phyloP scores from a whole-genome alignment of 2,113 vertebrate species.

The Pangasianodon hypophthalmus region DNA sequence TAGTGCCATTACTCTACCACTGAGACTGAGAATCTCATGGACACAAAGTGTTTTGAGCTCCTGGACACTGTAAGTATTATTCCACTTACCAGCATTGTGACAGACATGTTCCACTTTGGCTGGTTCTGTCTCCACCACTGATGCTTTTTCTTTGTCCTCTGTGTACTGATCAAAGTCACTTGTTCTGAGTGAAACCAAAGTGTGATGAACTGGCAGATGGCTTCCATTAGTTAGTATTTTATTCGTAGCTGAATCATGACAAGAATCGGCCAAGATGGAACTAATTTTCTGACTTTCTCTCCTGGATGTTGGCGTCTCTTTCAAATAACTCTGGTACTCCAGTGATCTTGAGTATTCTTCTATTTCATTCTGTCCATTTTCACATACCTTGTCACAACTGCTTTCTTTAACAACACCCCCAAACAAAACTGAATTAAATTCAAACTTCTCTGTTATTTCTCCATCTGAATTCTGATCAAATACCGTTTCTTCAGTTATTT shows the following conservation, averaged over 20 bases:
- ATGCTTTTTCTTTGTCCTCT: not conserved
- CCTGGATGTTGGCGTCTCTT: not conserved
- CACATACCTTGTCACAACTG: not conserved
- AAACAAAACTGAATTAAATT: not conserved
- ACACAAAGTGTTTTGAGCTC: not conserved
- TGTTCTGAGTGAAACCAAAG: not conserved
- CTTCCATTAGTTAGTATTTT: not conserved
- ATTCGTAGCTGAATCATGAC: not conserved
- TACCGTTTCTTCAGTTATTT: not conserved
- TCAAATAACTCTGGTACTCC: not conserved
- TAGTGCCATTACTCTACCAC: not conserved
- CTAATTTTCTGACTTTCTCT: not conserved
- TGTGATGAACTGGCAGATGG: slow-evolving; percentile 9
- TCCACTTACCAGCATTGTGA: slow-evolving; percentile 31
- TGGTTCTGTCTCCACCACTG: slow-evolving; percentile 13
- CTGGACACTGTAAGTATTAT: not conserved
- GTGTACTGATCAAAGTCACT: not conserved
- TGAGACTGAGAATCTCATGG: not conserved
- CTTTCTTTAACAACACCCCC: not conserved
- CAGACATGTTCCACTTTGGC: not conserved
- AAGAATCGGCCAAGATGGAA: not conserved
- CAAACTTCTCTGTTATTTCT: not conserved
- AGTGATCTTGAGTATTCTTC: not conserved
- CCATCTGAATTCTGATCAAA: not conserved
- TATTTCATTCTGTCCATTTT: not conserved